phyloP scores from a whole-genome alignment of 2,797 vertebrate genomes.

The Lepus oiostolus region DNA sequence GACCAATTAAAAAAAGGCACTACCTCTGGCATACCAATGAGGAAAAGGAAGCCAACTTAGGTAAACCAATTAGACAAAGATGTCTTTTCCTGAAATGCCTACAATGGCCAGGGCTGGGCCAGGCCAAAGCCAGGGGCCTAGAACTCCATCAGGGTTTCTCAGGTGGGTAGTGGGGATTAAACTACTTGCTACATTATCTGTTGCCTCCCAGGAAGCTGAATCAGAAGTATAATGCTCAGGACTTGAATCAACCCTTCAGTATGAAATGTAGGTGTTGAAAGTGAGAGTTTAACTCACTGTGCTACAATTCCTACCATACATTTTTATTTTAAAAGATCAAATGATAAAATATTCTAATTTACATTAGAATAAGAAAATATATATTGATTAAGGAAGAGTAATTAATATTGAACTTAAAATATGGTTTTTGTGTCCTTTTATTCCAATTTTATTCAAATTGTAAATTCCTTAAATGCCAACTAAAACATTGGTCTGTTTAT shows the following conservation, averaged over 20 bases:
- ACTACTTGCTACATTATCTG: too few relatives aligned
- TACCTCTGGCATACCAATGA: not conserved
- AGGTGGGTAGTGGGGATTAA: too few relatives aligned
- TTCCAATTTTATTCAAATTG: not conserved
- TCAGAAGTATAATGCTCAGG: too few relatives aligned
- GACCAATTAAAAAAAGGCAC: slow-evolving; percentile 21
- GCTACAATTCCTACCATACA: too few relatives aligned
- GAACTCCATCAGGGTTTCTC: too few relatives aligned
- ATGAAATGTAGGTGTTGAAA: too few relatives aligned
- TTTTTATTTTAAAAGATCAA: slow-evolving; percentile 25
- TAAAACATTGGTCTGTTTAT: not conserved
- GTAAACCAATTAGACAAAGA: slow-evolving; percentile 13
- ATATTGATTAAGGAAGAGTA: not conserved
- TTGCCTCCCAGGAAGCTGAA: too few relatives aligned
- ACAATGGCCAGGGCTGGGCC: too few relatives aligned
- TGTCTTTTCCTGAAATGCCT: not conserved
- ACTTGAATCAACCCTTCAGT: too few relatives aligned
- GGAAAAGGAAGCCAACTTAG: not conserved
- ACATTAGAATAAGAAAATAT: not conserved
- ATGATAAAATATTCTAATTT: slow-evolving; percentile 2
- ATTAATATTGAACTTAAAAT: not conserved
- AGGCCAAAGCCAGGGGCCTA: too few relatives aligned
- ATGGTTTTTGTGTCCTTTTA: not conserved
- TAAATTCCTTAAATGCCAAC: not conserved
- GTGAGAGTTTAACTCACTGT: too few relatives aligned